Evolutionary conservation across 2,797 vertebrate genomes (phyloP), one percentile per base, ranked within the genome.

Genomic region (Danionella dracula): DNA sequence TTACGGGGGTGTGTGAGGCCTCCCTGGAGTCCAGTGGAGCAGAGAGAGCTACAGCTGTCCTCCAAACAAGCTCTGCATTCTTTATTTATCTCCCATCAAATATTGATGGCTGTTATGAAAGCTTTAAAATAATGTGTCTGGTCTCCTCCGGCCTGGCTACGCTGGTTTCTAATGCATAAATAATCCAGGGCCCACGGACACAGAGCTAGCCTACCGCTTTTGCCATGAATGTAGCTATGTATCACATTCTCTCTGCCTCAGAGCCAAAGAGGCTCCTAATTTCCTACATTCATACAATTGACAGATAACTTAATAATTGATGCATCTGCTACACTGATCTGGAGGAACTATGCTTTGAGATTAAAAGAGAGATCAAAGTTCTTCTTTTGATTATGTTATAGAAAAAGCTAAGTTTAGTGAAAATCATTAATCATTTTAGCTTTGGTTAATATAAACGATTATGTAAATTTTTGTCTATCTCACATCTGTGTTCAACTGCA

Each of bases 21-120:
- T 96, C 95, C 93, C 94, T 86, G 79, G 94, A 92, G 94, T 80
- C 85, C 87, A 84, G 81, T 92, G 94, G 92, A 93, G 94, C 93
- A 80, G 88, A 89, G 84, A 89, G 84, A 85, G 90, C 92, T 95
- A 96, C 95, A 98, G 95, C 95, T 98, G 95, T 99, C 96, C 92
- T 94, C 94, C 93, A 94, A 97, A 95, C 94, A 94, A 93, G 92
- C 86, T 92, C 76, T 75, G 91, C 94, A 99, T 99, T 92, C 93
- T 95, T 99, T 98, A 99, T 99, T 99, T 98, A 99, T 99, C 96
- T 96, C 93, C 90, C 90, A 92, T 99, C 90, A 99, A 99, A 99
- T 98, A 99, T 99, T 97, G 93, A 99, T 98, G 91, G 82, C 81
- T 96, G 96, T 98, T 98, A 99, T 98, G 96, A 98, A 97, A 97